Evolutionary conservation across 1,140 invertebrate species (phyloP), one percentile per base, ranked within the genome.

Genomic region (Drosophila truncata): DNA sequence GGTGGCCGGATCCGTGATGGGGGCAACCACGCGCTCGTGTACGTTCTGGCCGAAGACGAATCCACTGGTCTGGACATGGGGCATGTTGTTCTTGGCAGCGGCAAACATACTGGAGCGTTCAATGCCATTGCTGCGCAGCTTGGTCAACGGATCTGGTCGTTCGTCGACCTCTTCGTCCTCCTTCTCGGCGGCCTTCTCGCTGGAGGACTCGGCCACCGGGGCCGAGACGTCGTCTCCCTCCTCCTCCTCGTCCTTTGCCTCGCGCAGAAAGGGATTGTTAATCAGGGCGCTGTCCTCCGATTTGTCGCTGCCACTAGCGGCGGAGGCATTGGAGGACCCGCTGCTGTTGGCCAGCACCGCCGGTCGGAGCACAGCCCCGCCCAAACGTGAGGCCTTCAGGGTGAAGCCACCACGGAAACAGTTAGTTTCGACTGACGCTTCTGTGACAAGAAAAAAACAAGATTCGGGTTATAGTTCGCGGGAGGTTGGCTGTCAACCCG

Each of bases 1-100:
- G 37, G 7, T 39, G 29, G 33, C 39, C 41, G 39, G 52, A 16
- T 81, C 52, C 11, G 18, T 37, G 61, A 74, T 88, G 31, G 93
- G 93, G 0, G 93, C 94, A 18, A 96, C 94, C 18, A 97, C 97
- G 75, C 97, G 94, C 78, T 98, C 97, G 91, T 97, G 96, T 39
- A 98, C 94, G 93, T 98, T 98, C 91, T 98, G 97, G n/a, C 97
- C 97, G 93, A 98, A 98, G 7, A 98, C 96, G 94, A 98, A 98
- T 52, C 95, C 95, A 33, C 94, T 91, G 67, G 78, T 78, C 55
- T 93, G 84, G 7, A 91, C 81, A 49, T 82, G 73, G 41, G 91
- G 91, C 75, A 92, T 91, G 42, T 78, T 91, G 47, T 70, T 83
- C 63, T 92, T 92, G 16, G 91, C 79, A 6, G 86, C 78, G 2